A percentile compares a stretch with the other conserved stretches of the same genome.
These are phyloP conservation scores for Caligus rogercresseyi DNA, from an alignment of 1,140 invertebrate genomes.

Conservation along the genomic window DNA sequence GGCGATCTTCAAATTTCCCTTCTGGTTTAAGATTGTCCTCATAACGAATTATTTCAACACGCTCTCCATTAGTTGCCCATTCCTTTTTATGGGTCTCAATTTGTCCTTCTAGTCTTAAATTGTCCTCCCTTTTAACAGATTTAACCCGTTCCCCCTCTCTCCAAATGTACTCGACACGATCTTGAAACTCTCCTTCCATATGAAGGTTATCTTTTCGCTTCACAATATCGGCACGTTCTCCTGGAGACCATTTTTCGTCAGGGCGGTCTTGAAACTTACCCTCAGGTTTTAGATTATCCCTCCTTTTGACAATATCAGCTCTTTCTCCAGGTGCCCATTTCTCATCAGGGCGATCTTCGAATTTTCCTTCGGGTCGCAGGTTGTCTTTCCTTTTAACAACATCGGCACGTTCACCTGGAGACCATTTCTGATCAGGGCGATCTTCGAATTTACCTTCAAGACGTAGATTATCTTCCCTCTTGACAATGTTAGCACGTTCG, in stretches of 20 bases:
- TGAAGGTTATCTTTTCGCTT: constrained; percentile 35
- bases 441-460: constrained; percentile 23
- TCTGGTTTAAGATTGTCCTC: constrained; percentile 29
- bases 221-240: constrained; percentile 30
- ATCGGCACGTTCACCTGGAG: constrained; percentile 19
- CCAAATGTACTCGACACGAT: constrained; percentile 23
- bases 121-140: constrained; percentile 24
- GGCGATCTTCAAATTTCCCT: constrained; percentile 31
- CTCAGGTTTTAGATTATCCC: constrained; percentile 25
- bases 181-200: constrained; percentile 41
- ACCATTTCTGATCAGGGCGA: constrained; percentile 12
- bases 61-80: constrained; percentile 21
- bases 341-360: constrained; percentile 27
- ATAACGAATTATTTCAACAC: constrained; percentile 15
- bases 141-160: constrained; percentile 22
- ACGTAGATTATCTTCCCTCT: constrained; percentile 27
- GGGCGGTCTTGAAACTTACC: constrained; percentile 26
- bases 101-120: constrained; percentile 22
- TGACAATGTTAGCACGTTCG: constrained; percentile 26
- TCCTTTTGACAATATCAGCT: constrained; percentile 19
- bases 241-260: constrained; percentile 22
- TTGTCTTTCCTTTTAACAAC: constrained; percentile 34
- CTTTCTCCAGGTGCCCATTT: constrained; percentile 23
- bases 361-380: constrained; percentile 40
- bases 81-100: constrained; percentile 28